Conservation (phyloP, 1,140 invertebrate genomes). For the Ganaspis sp. region DNA sequence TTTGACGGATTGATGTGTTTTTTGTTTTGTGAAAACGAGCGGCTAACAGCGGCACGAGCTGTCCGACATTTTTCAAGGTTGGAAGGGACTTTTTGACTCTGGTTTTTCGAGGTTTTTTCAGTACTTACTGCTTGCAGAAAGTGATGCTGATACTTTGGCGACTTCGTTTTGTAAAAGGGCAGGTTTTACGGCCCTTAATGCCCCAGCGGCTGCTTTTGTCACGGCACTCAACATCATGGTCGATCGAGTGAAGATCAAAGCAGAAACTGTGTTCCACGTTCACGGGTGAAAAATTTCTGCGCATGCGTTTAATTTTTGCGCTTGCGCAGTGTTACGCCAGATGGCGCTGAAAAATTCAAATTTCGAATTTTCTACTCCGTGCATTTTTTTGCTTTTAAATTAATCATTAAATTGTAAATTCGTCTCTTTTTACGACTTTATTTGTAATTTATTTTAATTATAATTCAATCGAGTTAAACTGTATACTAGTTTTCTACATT, state of each 20-base stretch:
- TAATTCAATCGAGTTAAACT: no score
- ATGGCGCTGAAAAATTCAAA: not conserved
- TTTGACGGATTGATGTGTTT: not conserved
- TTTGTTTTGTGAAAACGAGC: not conserved
- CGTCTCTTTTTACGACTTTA: no score
- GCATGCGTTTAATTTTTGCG: not conserved
- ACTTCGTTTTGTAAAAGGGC: conserved; percentile 77
- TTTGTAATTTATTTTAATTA: no score
- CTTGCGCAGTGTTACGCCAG: not conserved
- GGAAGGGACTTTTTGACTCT: not conserved
- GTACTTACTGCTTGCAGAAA: conserved; percentile 80
- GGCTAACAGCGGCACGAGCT: conserved; percentile 28
- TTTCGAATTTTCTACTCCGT: no score
- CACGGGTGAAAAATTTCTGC: conserved; percentile 30
- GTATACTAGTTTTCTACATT: no score
- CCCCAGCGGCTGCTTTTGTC: conserved; percentile 78
- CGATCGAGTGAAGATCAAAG: conserved; percentile 67
- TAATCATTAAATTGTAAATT: no score
- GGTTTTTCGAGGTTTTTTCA: not conserved
- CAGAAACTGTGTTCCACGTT: conserved; percentile 47
- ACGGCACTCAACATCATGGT: conserved; percentile 82
- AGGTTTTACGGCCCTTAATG: conserved; percentile 79
- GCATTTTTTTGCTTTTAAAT: no score
- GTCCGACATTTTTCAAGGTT: conserved; percentile 26
- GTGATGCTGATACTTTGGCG: conserved; percentile 75